Evolutionary conservation across 1,140 invertebrate species (phyloP), one percentile per base, ranked within the genome.

Genomic region (Lysiphlebus fabarum): DNA sequence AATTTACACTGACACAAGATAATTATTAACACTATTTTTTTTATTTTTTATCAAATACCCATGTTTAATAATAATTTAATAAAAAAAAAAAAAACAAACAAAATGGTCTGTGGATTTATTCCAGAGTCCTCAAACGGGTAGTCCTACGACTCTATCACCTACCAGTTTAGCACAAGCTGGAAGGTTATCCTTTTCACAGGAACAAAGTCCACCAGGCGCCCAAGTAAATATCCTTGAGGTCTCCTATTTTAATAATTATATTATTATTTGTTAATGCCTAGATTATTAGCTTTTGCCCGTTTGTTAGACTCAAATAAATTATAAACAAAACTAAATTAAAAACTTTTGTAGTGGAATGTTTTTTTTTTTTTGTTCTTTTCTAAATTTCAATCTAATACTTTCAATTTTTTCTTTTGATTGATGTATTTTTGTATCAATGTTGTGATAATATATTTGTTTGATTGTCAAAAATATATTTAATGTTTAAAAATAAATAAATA

Each of bases 101-200:
- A 64, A 61, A 74, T 68, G 64, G 61, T 66, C 65, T 71, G 61
- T 61, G 67, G 69, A 65, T 79, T 68, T 74, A 77, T 84, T 83
- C 64, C 78, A 88, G 86, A 87, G 86, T 81, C 85, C 85, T 69
- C 79, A 86, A 78, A 85, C 83, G 75, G 82, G 83, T 71, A 87
- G 84, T 77, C 85, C 86, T 66, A 82, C 87, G 67, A 87, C 86
- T 65, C 80, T 90, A 71, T 91, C 89, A 65, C 90, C 89, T 48
- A 87, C 86, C 66, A 84, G 82, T 73, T 77, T 78, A 73, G 66
- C 77, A 71, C 75, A 78, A 81, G 74, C 82, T 82, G 77, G 75
- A 74, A 72, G 77, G 78, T 69, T 81, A 76, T 74, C 78, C 79
- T 69, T 81, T 76, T 73, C 80, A 76, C 73, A 81, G 80, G 77